Base-by-base conservation (phyloP, 2,888 invertebrate species). In the Uropetala carovei region DNA sequence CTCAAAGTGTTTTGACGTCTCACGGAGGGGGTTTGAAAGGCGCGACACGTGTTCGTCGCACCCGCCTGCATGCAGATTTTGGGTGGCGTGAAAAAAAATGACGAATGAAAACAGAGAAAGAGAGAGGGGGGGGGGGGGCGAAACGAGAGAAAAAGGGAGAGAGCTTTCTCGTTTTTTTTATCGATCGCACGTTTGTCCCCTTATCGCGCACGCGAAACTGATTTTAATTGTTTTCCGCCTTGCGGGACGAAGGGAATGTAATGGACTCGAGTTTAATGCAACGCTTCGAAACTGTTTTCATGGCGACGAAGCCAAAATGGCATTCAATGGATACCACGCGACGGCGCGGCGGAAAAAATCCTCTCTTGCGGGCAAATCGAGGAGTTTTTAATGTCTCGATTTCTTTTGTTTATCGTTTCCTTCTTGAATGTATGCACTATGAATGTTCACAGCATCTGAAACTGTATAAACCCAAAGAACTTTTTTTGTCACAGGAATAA, bases 161-260 rank as follows among this genome's bases (percentile, higher is more conserved):
- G 58, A 57, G 22, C 18, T 13, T 57, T 56, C 57, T 43, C n/a
- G 27, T n/a, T 8, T n/a, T n/a, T n/a, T 56, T 56, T 60, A 89
- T 89, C 89, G 89, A 89, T 86, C 27, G 13, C 60, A 64, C 64
- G 43, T 89, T 86, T 89, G 64, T 89, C 22, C 22, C 13, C 30
- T 89, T 89, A 89, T 89, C 89, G 30, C 89, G 43, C 89, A 89
- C 89, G 89, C 64, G 64, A 89, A 43, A 89, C n/a, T n/a, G 60
- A 43, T 64, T 64, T 89, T 89, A 89, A 89, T 89, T 89, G 43
- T 64, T 68, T 60, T 64, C 89, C 30, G 43, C 59, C 59, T 27
- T 60, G 59, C 16, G 30, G 60, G 27, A 27, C 13, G 85, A 27
- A 60, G 22, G 57, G 57, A 43, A 64, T 43, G 30, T 43, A 59